Evolutionary conservation across 2,797 vertebrate species (phyloP).

Genomic region (Buceros bicornis): DNA sequence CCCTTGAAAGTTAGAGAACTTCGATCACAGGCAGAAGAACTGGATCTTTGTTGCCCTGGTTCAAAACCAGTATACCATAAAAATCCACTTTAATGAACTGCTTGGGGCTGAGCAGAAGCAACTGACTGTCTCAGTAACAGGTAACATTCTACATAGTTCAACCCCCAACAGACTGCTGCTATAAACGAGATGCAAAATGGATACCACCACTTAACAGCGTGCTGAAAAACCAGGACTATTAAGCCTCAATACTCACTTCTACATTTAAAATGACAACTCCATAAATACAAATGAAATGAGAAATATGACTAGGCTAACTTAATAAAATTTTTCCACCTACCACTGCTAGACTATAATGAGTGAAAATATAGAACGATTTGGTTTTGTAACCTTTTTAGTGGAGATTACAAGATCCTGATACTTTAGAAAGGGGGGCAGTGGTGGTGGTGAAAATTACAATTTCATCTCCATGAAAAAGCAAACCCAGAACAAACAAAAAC

Average conservation of each 20-base stretch:
- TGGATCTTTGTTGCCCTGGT: neutral
- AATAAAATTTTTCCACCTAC: neutral
- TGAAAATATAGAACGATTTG: neutral
- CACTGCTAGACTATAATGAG: neutral
- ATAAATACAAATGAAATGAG: neutral
- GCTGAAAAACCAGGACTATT: neutral
- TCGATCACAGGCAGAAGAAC: neutral
- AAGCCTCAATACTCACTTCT: neutral
- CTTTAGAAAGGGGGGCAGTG: accelerated
- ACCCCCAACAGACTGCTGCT: neutral
- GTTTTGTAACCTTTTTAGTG: neutral
- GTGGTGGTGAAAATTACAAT: neutral
- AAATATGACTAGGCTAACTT: neutral
- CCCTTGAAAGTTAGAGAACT: neutral
- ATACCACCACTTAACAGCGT: neutral
- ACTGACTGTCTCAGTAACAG: neutral
- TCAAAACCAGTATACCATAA: neutral
- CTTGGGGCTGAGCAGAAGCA: neutral
- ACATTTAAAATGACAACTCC: neutral
- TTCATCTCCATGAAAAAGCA: neutral
- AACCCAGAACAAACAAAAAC: neutral
- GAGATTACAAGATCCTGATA: neutral
- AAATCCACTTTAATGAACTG: neutral
- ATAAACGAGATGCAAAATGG: neutral
- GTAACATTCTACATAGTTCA: neutral